Evolutionary conservation across 2,113 vertebrate species (phyloP), one percentile per base, ranked within the genome.

Genomic region (Telmatochromis sp.): DNA sequence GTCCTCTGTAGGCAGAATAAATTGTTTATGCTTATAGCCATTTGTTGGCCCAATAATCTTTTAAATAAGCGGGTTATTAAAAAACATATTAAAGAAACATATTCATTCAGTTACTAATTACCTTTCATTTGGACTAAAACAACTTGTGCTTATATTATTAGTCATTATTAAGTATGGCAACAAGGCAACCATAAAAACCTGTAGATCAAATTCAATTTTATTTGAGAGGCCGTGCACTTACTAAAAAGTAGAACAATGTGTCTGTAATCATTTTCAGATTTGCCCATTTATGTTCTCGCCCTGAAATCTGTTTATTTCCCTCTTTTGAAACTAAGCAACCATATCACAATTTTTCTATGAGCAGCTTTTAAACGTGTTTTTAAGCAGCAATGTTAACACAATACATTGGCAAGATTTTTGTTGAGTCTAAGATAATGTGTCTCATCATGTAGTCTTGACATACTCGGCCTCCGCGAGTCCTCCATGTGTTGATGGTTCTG

Each of bases 11-110:
- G 31, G 60, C 0, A 0, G 33, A 35, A n/a, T 35, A 35, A 35
- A n/a, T 12, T 21, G 10, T 65, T 68, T 68, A 68, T 13, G 31
- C 19, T 40, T 40, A 37, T 13, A 13, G 37, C 7, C 21, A 73
- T 0, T 73, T 73, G 65, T 45, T 73, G 37, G 37, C 7, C 35
- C 65, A 14, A 14, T 68, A 68, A 68, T 40, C 11, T 40, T 21
- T 21, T 0, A 40, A 71, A 71, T 71, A 14, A 23, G 7, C 0
- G 0, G n/a, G 21, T 42, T 73, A 73, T 73, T 73, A 9, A 14
- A 73, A 73, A 63, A 63, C 58, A 40, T 40, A 23, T 40, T 68
- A 68, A 68, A 68, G 63, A 37, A 40, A 37, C 35, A 9, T 40
- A 71, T 71, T 42, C 19, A 42, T 73, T 71, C 37, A 1, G 13